Percentiles rank a stretch among this genome's conserved stretches.
These are phyloP conservation scores for Acanthoscelides obtectus DNA, from an alignment of 2,888 invertebrate species.

Conservation along the genomic window DNA sequence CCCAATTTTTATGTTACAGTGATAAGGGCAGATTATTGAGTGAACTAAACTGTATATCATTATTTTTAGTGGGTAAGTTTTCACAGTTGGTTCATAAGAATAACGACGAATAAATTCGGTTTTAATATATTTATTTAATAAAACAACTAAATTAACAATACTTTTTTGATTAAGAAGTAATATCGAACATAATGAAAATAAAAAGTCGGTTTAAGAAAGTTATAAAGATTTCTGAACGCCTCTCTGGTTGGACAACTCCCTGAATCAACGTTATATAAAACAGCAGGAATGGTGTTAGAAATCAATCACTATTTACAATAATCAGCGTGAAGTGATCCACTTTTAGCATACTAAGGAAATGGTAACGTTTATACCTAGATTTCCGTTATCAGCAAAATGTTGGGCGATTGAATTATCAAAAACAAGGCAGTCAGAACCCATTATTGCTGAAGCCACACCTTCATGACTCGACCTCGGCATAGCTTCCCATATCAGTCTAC, in stretches of 20 bases:
- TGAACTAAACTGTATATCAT: too few species aligned
- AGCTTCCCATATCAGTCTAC: slow-evolving; percentile 98
- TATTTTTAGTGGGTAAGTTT: too few species aligned
- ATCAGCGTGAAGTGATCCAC: not conserved
- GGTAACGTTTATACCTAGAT: slow-evolving; percentile 98
- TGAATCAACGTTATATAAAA: not conserved
- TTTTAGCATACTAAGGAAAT: slow-evolving; percentile 78
- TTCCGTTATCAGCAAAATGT: slow-evolving; percentile 98
- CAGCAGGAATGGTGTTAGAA: not conserved
- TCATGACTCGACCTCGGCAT: slow-evolving; percentile 98
- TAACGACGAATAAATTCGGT: not conserved
- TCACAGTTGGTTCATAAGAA: too few species aligned
- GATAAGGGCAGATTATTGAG: too few species aligned
- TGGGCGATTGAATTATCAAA: slow-evolving; percentile 98
- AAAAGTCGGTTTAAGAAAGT: not conserved
- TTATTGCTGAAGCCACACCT: slow-evolving; percentile 95
- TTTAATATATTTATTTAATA: not conserved
- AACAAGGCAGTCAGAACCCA: slow-evolving; percentile 96
- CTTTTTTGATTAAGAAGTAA: not conserved
- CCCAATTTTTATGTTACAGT: too few species aligned
- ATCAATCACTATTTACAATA: not conserved
- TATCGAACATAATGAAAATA: not conserved
- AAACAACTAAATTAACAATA: not conserved
- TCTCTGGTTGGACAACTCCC: not conserved
- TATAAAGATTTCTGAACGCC: not conserved